These are phyloP conservation scores for Aldrovandia affinis DNA, from an alignment of 2,797 vertebrate genomes.

Conservation along the genomic window DNA sequence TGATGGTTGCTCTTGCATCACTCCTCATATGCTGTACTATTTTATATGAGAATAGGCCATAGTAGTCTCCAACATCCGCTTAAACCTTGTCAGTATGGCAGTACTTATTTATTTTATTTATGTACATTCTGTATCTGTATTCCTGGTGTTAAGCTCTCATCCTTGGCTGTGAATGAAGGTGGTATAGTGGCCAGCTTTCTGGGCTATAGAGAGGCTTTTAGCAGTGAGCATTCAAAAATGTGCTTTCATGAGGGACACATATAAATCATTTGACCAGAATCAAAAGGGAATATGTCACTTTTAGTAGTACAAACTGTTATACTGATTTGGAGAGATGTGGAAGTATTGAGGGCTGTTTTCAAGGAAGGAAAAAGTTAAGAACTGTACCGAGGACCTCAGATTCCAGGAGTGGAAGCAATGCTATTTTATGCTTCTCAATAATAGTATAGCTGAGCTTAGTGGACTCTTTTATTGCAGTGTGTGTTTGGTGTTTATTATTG, in stretches of 20 bases:
- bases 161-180: background rate
- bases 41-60: background rate
- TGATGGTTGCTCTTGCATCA: background rate
- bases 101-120: background rate
- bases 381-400: too few relatives aligned
- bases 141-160: background rate
- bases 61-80: background rate
- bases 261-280: background rate
- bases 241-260: background rate
- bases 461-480: too few relatives aligned
- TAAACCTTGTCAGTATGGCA: background rate
- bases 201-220: background rate
- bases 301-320: background rate
- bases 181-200: background rate
- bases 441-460: too few relatives aligned
- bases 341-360: too few relatives aligned
- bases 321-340: too few relatives aligned
- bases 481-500: too few relatives aligned
- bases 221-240: background rate
- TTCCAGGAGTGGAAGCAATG: too few relatives aligned
- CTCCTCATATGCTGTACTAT: background rate
- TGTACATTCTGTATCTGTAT: background rate
- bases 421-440: too few relatives aligned
- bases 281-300: background rate
- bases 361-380: too few relatives aligned